Percentiles rank a stretch among this genome's conserved stretches.
phyloP scores from a whole-genome alignment of 1,140 invertebrate species.

The Anastrepha obliqua region DNA sequence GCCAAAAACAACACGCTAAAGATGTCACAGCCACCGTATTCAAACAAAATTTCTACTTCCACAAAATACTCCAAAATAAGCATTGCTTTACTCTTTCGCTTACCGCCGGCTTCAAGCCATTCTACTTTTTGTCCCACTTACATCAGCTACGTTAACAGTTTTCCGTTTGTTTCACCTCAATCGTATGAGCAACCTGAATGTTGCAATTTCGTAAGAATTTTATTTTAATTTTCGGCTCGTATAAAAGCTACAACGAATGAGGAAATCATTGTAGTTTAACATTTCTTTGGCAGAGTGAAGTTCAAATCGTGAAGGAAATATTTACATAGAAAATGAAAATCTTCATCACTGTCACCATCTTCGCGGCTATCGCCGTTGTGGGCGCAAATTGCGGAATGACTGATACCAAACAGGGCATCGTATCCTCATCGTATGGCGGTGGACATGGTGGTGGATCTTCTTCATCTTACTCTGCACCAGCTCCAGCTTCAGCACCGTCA shows the following conservation, averaged over 20 bases:
- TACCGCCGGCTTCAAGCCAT: neutral
- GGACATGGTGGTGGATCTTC: slow-evolving; percentile 26
- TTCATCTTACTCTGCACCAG: neutral
- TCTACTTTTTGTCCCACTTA: neutral
- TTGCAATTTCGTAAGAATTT: neutral
- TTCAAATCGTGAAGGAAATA: neutral
- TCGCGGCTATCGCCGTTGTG: neutral
- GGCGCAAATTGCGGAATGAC: neutral
- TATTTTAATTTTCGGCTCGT: neutral
- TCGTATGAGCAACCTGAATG: neutral
- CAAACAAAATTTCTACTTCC: neutral
- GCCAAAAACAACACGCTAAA: too few relatives aligned
- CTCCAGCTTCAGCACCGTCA: neutral
- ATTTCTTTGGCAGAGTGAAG: neutral
- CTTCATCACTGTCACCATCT: neutral
- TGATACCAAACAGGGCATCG: slow-evolving; percentile 33
- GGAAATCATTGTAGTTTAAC: slow-evolving; percentile 11
- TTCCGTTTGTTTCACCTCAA: neutral
- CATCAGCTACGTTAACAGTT: slow-evolving; percentile 39
- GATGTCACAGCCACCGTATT: too few relatives aligned
- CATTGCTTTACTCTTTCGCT: neutral
- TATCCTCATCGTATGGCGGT: slow-evolving; percentile 41
- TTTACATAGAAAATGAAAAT: neutral
- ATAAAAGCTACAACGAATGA: neutral
- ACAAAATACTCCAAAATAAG: slow-evolving; percentile 1